Conservation (phyloP, 2,113 vertebrate species). For the Etheostoma spectabile region DNA sequence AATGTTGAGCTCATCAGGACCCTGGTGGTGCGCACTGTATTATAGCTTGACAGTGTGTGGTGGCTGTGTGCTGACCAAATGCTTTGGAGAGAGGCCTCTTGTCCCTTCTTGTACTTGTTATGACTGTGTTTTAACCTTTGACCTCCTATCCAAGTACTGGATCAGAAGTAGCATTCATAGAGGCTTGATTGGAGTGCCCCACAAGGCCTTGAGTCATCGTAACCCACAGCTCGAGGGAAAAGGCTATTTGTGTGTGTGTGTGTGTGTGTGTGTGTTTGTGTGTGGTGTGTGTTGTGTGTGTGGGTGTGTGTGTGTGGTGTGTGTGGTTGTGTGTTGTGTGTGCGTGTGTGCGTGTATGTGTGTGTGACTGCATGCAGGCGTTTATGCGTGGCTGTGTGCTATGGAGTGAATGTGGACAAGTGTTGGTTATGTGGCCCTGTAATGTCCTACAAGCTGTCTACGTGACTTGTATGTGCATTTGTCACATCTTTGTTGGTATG, state of each 20-base stretch:
- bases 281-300: too few relatives aligned
- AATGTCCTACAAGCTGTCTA: slow-evolving; percentile 74
- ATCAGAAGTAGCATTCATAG: slow-evolving; percentile 70
- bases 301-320: background rate
- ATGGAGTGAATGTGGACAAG: slow-evolving; percentile 44
- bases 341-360: slow-evolving; percentile 43
- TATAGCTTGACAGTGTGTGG: slow-evolving; percentile 51
- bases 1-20: slow-evolving; percentile 23
- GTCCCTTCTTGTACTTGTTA: slow-evolving; percentile 67
- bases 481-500: slow-evolving; percentile 76
- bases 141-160: slow-evolving; percentile 69
- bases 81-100: slow-evolving; percentile 54
- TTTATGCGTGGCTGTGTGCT: slow-evolving; percentile 51
- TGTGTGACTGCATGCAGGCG: slow-evolving; percentile 41
- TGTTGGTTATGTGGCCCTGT: slow-evolving; percentile 54
- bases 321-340: slow-evolving; percentile 29
- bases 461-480: slow-evolving; percentile 77
- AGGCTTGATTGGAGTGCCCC: slow-evolving; percentile 66
- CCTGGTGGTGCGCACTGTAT: slow-evolving; percentile 35
- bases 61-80: slow-evolving; percentile 58
- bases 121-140: slow-evolving; percentile 70
- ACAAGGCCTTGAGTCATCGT: slow-evolving; percentile 74
- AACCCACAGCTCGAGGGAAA: slow-evolving; percentile 66
- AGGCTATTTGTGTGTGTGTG: slow-evolving; percentile 49
- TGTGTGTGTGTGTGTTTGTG: background rate